Percentiles rank a stretch among this genome's conserved stretches.
Conservation (phyloP, 2,797 vertebrate genomes). For the Ptychadena robeensis region DNA sequence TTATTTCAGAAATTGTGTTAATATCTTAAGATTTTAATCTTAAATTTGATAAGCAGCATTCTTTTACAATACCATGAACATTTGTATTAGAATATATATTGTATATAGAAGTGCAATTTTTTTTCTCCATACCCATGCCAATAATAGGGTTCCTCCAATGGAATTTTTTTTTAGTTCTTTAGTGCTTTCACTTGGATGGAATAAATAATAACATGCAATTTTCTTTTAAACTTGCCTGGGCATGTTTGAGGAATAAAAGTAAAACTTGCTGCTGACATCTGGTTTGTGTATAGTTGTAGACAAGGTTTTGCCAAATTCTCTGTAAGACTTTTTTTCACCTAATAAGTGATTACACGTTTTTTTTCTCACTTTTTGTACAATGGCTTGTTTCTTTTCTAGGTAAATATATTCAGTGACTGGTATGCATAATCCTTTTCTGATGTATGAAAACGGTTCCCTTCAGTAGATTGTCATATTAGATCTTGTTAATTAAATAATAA, state of each 20-base stretch:
- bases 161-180: background rate
- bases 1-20: too few species aligned
- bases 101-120: background rate
- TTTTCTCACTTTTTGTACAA: conserved; percentile 9
- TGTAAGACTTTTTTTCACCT: conserved; percentile 8
- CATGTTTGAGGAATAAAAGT: conserved; percentile 27
- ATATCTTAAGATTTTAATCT: background rate
- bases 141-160: background rate
- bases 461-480: too few species aligned
- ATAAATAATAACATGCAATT: background rate
- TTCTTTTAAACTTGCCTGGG: conserved; percentile 28
- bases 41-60: background rate
- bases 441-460: background rate
- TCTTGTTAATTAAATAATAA: too few species aligned
- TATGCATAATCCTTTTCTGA: background rate
- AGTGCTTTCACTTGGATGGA: background rate
- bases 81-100: background rate
- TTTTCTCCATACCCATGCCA: background rate
- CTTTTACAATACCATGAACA: background rate
- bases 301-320: conserved; percentile 31
- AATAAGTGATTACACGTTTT: background rate
- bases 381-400: background rate
- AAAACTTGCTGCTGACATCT: conserved; percentile 30
- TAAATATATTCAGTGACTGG: background rate
- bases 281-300: conserved; percentile 47